These are phyloP conservation scores for Cosmorhoe ocellata DNA, from an alignment of 2,888 invertebrate species.

Conservation along the genomic window DNA sequence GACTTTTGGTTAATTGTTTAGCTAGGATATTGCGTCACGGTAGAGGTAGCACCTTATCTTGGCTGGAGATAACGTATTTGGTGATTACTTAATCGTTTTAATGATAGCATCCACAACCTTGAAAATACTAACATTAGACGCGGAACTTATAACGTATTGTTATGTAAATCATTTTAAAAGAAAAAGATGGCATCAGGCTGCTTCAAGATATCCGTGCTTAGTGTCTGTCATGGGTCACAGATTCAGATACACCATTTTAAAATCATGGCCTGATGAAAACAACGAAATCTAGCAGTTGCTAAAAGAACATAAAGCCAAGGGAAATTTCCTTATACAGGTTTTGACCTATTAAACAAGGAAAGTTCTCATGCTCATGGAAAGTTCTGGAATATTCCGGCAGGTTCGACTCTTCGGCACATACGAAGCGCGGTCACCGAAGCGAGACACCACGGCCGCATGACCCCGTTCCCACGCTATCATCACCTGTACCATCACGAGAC, in stretches of 20 bases:
- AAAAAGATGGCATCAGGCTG: neutral
- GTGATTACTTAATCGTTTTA: slow-evolving; percentile 45
- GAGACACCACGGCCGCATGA: slow-evolving; percentile 72
- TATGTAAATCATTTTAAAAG: neutral
- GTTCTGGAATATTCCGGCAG: slow-evolving; percentile 10
- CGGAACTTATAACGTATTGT: neutral
- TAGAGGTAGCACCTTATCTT: slow-evolving; percentile 27
- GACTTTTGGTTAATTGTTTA: slow-evolving; percentile 16
- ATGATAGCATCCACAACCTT: slow-evolving; percentile 38
- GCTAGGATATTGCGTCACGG: slow-evolving; percentile 46
- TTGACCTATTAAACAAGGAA: too few species aligned
- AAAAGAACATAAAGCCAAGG: too few species aligned
- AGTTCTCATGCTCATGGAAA: neutral
- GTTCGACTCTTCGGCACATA: slow-evolving; percentile 30
- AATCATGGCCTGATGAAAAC: too few species aligned
- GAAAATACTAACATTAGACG: slow-evolving; percentile 25
- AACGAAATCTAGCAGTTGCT: too few species aligned
- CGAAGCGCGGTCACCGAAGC: slow-evolving; percentile 60
- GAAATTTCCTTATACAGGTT: too few species aligned
- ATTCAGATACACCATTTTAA: too few species aligned
- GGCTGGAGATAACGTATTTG: slow-evolving; percentile 40
- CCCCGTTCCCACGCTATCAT: slow-evolving; percentile 73
- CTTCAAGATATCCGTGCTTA: too few species aligned
- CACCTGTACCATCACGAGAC: slow-evolving; percentile 53
- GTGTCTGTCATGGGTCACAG: too few species aligned